Base-by-base conservation (phyloP, 1,140 invertebrate species). In the Sitophilus oryzae region DNA sequence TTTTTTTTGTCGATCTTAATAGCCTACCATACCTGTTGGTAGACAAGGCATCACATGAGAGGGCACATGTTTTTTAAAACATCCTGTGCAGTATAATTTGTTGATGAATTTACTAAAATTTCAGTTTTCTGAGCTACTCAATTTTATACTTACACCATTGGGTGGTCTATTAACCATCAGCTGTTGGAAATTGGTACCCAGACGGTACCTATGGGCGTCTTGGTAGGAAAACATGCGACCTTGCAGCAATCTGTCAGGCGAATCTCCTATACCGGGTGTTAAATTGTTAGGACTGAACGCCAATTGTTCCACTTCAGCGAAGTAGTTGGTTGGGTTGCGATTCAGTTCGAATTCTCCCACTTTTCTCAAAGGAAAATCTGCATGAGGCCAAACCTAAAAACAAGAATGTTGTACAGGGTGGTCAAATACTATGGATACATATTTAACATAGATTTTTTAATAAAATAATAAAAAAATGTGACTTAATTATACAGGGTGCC, bases 101-200 rank as follows among this genome's bases (percentile, higher is more conserved):
- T n/a, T n/a, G n/a, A n/a, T n/a, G n/a, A n/a, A n/a, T 38, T n/a
- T 16, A 6, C 36, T 38, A 5, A n/a, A 6, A n/a, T n/a, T 38
- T 5, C 8, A 38, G 5, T 16, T 38, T 38, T 38, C 6, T 38
- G 14, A n/a, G 1, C 36, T 38, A 6, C 11, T 14, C 14, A 38
- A 38, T 2, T 15, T 6, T 10, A 20, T 1, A 21, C 40, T 51
- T 54, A 61, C 56, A 34, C 38, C 3, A 47, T 55, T 75, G 51
- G 84, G 92, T 0, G 95, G 93, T 66, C 91, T 93, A 71, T 98
- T 98, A n/a, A 98, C 91, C 4, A 94, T 89, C 35, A 98, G 79
- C 70, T 97, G 92, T 37, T 88, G 76, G 73, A 88, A 95, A 71
- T 98, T 98, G 0, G 89, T 79, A 34, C 96, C 96, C 35, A 98